Percentiles rank a stretch among this genome's conserved stretches.
phyloP scores from a whole-genome alignment of 2,888 invertebrate species.

The Limulus polyphemus region DNA sequence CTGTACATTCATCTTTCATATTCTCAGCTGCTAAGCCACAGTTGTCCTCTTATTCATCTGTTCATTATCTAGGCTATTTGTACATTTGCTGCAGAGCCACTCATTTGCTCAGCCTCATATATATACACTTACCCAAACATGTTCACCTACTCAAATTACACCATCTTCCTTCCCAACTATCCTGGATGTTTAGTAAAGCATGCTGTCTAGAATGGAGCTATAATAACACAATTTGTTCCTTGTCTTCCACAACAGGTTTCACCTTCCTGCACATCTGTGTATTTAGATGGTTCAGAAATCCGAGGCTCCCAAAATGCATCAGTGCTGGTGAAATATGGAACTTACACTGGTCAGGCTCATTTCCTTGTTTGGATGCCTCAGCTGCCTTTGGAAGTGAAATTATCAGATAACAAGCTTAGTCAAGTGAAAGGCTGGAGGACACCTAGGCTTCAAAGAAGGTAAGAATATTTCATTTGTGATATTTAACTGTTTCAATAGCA shows the following conservation, averaged over 20 bases:
- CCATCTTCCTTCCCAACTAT: no score
- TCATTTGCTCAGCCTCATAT: no score
- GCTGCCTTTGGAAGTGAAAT: conserved; percentile 75
- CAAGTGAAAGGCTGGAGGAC: conserved; percentile 92
- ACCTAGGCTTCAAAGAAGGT: conserved; percentile 41
- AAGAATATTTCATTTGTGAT: conserved; percentile 1
- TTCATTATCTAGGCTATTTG: no score
- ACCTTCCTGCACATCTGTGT: conserved; percentile 88
- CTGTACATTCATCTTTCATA: no score
- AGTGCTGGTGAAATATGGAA: conserved; percentile 64
- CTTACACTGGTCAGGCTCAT: conserved; percentile 70
- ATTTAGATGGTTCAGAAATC: conserved; percentile 89
- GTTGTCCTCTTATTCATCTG: no score
- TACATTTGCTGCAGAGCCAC: no score
- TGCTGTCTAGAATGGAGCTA: background rate
- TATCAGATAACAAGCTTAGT: conserved; percentile 74
- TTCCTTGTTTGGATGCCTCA: conserved; percentile 97
- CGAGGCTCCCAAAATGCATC: conserved; percentile 89
- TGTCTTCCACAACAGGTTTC: conserved; percentile 55
- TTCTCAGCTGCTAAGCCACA: no score
- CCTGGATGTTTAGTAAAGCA: no score
- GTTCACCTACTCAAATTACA: no score
- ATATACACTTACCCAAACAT: no score
- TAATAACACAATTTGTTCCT: conserved; percentile 2
- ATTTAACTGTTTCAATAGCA: background rate